Percentiles rank a stretch among this genome's conserved stretches.
Conservation (phyloP, 1,140 invertebrate genomes). For the Penaeus chinensis region DNA sequence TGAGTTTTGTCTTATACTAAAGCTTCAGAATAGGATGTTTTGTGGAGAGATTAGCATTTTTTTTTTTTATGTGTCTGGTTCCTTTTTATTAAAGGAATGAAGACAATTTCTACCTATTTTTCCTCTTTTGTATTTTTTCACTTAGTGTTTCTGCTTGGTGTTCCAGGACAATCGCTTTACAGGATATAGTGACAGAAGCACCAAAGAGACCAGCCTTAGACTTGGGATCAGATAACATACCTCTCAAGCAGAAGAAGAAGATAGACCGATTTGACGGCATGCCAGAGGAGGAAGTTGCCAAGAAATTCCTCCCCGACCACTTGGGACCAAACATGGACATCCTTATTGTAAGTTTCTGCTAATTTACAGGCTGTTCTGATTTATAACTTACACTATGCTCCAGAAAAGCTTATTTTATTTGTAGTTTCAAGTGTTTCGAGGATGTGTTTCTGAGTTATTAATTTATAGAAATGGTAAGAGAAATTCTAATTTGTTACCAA, state of each 20-base stretch:
- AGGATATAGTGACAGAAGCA: not conserved
- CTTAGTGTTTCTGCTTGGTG: too few species aligned
- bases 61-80: too few species aligned
- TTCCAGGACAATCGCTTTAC: not conserved
- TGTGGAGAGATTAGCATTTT: too few species aligned
- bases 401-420: too few species aligned
- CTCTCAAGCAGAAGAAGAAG: constrained; percentile 78
- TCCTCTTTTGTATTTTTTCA: too few species aligned
- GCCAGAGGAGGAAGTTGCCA: constrained; percentile 94
- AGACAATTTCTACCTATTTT: too few species aligned
- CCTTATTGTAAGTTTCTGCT: constrained; percentile 89
- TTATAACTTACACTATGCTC: too few species aligned
- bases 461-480: too few species aligned
- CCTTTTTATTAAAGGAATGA: too few species aligned
- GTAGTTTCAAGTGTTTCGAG: too few species aligned
- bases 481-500: too few species aligned
- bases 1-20: not conserved
- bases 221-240: constrained; percentile 42
- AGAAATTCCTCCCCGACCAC: constrained; percentile 92
- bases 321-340: constrained; percentile 93
- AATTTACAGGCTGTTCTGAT: not conserved
- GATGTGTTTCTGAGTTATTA: too few species aligned
- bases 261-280: constrained; percentile 97
- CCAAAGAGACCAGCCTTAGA: constrained; percentile 32
- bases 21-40: not conserved